Conservation (phyloP, 1,140 invertebrate genomes). For the Hydropsyche tenuis region DNA sequence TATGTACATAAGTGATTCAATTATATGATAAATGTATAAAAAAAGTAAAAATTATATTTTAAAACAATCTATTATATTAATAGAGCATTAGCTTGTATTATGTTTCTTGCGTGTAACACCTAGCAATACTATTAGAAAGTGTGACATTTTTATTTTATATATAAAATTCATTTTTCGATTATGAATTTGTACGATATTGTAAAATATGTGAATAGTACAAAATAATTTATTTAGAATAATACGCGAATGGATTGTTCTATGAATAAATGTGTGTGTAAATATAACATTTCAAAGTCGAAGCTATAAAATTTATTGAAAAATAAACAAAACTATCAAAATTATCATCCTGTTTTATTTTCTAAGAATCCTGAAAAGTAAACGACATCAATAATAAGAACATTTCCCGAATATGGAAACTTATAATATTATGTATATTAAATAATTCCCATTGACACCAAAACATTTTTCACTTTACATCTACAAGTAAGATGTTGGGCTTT, state of each 20-base stretch:
- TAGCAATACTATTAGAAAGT: constrained; percentile 1
- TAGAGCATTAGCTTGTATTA: constrained; percentile 4
- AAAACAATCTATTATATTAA: constrained; percentile 27
- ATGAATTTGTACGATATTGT: constrained; percentile 13
- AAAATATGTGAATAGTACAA: constrained; percentile 42
- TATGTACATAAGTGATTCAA: constrained; percentile 22
- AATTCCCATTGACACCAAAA: no score
- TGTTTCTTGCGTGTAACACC: neutral
- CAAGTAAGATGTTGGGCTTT: no score
- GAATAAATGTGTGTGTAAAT: constrained; percentile 22
- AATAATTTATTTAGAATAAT: constrained; percentile 23
- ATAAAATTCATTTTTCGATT: neutral
- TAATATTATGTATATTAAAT: no score
- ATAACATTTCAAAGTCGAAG: constrained; percentile 2
- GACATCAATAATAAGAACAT: no score
- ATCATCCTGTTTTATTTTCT: no score
- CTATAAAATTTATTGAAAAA: constrained; percentile 19
- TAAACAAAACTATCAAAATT: constrained; percentile 15
- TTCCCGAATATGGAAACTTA: no score
- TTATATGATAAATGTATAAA: neutral
- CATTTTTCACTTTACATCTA: no score
- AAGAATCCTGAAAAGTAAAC: no score
- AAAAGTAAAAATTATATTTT: constrained; percentile 10
- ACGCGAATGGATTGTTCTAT: constrained; percentile 3
- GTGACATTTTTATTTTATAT: neutral